Percentiles rank a stretch among this genome's conserved stretches.
These are phyloP conservation scores for Todiramphus saurophagus DNA, from an alignment of 2,113 vertebrate genomes.

Conservation along the genomic window DNA sequence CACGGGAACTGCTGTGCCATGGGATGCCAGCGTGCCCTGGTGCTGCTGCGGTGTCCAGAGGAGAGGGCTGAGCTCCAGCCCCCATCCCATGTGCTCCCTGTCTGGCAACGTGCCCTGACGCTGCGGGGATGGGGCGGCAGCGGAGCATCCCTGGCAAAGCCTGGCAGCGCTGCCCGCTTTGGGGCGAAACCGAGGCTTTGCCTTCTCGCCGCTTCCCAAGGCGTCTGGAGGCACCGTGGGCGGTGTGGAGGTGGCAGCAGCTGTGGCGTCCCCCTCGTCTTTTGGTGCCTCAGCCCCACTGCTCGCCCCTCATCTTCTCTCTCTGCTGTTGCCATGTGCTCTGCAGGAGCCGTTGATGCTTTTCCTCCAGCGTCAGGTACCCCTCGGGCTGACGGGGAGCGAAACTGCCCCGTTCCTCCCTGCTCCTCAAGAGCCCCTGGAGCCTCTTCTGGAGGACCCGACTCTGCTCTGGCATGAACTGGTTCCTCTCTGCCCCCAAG, in stretches of 20 bases:
- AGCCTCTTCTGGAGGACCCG: not conserved
- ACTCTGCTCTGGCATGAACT: accelerated
- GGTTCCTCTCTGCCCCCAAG: not conserved
- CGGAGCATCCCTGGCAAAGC: not conserved
- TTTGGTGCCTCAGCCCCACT: not conserved
- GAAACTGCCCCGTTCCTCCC: not conserved
- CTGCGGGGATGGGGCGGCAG: accelerated
- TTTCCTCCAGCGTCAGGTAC: not conserved
- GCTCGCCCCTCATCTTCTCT: not conserved
- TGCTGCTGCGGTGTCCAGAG: accelerated
- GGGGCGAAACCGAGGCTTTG: not conserved
- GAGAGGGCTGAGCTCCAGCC: not conserved
- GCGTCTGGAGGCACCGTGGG: not conserved
- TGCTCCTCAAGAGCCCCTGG: not conserved
- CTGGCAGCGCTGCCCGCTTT: accelerated
- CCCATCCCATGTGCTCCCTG: accelerated
- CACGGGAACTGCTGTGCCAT: accelerated
- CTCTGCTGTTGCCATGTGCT: not conserved
- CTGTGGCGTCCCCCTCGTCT: not conserved
- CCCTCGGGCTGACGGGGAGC: not conserved
- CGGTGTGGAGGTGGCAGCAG: not conserved
- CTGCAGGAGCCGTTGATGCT: not conserved
- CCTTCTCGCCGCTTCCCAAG: not conserved
- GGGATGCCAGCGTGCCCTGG: not conserved
- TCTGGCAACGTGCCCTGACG: accelerated